A percentile compares a stretch with the other conserved stretches of the same genome.
phyloP scores from a whole-genome alignment of 2,113 vertebrate genomes.

The Rhinolophus sinicus region DNA sequence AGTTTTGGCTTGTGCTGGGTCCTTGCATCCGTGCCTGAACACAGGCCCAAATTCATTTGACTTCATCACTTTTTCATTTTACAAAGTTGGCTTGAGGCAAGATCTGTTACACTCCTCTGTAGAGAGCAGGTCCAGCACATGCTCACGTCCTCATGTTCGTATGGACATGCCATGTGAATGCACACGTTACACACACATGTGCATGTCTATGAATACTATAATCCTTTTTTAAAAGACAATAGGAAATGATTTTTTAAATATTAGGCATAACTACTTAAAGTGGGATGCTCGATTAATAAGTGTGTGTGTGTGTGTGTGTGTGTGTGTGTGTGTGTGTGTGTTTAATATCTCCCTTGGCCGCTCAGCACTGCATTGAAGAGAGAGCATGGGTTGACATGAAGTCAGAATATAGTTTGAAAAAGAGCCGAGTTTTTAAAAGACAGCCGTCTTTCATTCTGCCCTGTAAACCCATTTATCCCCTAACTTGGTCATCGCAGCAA shows the following conservation, averaged over 20 bases:
- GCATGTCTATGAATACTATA: background rate
- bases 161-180: background rate
- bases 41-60: background rate
- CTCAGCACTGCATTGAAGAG: background rate
- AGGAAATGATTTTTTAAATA: background rate
- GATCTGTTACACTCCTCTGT: background rate
- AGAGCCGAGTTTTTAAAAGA: background rate
- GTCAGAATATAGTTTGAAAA: constrained; percentile 5
- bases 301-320: background rate
- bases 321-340: background rate
- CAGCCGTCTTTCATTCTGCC: background rate
- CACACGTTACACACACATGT: background rate
- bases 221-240: background rate
- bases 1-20: background rate
- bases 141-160: background rate
- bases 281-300: background rate
- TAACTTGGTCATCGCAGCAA: background rate
- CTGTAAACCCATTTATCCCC: background rate
- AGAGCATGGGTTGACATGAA: background rate
- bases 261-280: background rate
- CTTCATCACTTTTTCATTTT: background rate
- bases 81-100: background rate
- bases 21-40: background rate
- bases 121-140: background rate
- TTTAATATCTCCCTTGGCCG: background rate